phyloP scores from a whole-genome alignment of 2,888 invertebrate species.

The Philereme vetulata region DNA sequence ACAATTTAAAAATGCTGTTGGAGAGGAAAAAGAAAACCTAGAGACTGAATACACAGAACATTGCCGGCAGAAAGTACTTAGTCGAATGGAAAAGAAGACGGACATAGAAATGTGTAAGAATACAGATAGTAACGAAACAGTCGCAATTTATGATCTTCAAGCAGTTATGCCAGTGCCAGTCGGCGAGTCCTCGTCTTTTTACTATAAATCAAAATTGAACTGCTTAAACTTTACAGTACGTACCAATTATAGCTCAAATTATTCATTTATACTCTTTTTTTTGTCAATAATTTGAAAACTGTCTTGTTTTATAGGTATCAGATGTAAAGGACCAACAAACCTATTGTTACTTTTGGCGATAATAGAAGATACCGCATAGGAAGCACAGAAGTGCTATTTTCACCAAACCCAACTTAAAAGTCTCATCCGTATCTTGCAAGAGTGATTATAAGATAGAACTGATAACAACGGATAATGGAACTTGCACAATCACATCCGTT shows the following conservation, averaged over 20 bases:
- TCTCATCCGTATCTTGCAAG: too few species aligned
- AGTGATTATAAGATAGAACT: too few species aligned
- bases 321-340: slow-evolving; percentile 15
- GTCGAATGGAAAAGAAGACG: slow-evolving; percentile 17
- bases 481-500: too few species aligned
- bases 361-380: too few species aligned
- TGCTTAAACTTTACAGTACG: slow-evolving; percentile 25
- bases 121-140: slow-evolving; percentile 16
- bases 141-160: slow-evolving; percentile 29
- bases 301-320: slow-evolving; percentile 1
- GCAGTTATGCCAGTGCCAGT: slow-evolving; percentile 26
- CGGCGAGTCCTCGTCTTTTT: slow-evolving; percentile 27
- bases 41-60: slow-evolving; percentile 12
- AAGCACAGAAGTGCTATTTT: too few species aligned
- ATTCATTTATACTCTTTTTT: not conserved
- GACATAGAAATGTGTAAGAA: slow-evolving; percentile 20
- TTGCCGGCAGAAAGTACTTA: slow-evolving; percentile 17
- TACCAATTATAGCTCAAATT: not conserved
- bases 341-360: slow-evolving; percentile 36
- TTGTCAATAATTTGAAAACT: not conserved
- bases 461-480: too few species aligned
- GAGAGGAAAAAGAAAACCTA: slow-evolving; percentile 17
- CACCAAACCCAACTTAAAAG: too few species aligned
- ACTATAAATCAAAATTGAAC: slow-evolving; percentile 31
- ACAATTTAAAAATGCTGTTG: slow-evolving; percentile 27